phyloP scores from a whole-genome alignment of 2,113 vertebrate species.

The Lucifuga dentata region DNA sequence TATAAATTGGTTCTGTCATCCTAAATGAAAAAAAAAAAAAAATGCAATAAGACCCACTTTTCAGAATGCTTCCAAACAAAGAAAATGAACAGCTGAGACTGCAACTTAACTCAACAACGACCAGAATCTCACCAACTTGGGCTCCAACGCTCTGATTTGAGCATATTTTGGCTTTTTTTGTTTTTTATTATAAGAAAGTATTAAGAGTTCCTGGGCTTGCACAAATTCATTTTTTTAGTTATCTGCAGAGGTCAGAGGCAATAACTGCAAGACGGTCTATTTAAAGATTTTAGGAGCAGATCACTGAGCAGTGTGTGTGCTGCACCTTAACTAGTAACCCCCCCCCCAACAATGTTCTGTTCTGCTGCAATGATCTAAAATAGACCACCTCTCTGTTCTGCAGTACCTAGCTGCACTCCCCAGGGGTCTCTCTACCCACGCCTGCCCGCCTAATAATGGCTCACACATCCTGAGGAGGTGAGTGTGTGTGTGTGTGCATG shows the following conservation, averaged over 20 bases:
- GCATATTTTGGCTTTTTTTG: too few relatives aligned
- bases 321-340: slow-evolving; percentile 33
- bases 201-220: too few relatives aligned
- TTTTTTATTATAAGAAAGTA: too few relatives aligned
- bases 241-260: not conserved
- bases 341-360: slow-evolving; percentile 22
- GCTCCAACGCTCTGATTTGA: too few relatives aligned
- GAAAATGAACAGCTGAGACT: too few relatives aligned
- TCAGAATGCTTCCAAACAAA: too few relatives aligned
- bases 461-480: slow-evolving; percentile 38
- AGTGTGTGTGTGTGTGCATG: slow-evolving; percentile 4
- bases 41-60: too few relatives aligned
- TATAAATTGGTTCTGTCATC: too few relatives aligned
- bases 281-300: not conserved
- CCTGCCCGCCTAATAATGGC: slow-evolving; percentile 44
- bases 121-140: too few relatives aligned
- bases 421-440: slow-evolving; percentile 75
- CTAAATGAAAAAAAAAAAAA: too few relatives aligned
- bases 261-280: slow-evolving; percentile 8
- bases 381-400: slow-evolving; percentile 63
- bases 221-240: too few relatives aligned
- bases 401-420: slow-evolving; percentile 72
- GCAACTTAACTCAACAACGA: too few relatives aligned
- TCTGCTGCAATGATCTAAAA: slow-evolving; percentile 69
- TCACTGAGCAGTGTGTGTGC: not conserved